Base-by-base conservation (phyloP, 2,113 vertebrate species). In the Sturnira hondurensis region DNA sequence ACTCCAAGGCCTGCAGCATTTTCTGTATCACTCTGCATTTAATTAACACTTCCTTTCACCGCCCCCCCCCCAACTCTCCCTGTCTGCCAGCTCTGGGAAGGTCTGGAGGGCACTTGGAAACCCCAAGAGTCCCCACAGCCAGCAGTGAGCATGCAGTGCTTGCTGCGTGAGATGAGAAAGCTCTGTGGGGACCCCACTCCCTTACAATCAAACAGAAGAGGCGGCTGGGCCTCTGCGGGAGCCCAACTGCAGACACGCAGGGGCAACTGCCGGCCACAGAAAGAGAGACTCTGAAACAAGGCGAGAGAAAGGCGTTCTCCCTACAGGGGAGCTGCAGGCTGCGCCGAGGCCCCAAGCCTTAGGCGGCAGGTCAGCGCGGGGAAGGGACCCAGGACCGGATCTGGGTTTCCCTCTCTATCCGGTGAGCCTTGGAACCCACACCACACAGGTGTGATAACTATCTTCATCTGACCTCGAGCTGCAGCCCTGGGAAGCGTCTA, bases 121-220 rank as follows among this genome's bases (percentile, higher is more conserved):
- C 50, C 91, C 14, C 77, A n/a, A n/a, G 24, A 83, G 24, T 70
- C 83, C 52, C 58, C 56, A 43, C 0, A 85, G 58, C 26, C 45
- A 70, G 71, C 24, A 67, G 31, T 71, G 50, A 38, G 3, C 33
- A 17, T 7, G 89, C 36, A 74, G 31, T 19, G 45, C 85, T 45
- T 85, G 36, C 47, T 41, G 15, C 26, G 14, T 50, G 82, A 91
- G 86, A 78, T 24, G 84, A 96, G 54, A 84, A 89, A 76, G 45
- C 33, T 86, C 45, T 84, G 45, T 3, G 93, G 83, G 93, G 92
- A 81, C 12, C 41, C 92, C 86, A 6, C 22, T 8, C 74, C 20
- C 68, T 93, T 68, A 33, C 84, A 93, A 84, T 86, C 43, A 84
- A 76, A 86, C 47, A 89, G 76, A 71, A 31, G 63, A 47, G 92